Evolutionary conservation across 2,113 vertebrate genomes (phyloP).

Genomic region (Halichoerus grypus): DNA sequence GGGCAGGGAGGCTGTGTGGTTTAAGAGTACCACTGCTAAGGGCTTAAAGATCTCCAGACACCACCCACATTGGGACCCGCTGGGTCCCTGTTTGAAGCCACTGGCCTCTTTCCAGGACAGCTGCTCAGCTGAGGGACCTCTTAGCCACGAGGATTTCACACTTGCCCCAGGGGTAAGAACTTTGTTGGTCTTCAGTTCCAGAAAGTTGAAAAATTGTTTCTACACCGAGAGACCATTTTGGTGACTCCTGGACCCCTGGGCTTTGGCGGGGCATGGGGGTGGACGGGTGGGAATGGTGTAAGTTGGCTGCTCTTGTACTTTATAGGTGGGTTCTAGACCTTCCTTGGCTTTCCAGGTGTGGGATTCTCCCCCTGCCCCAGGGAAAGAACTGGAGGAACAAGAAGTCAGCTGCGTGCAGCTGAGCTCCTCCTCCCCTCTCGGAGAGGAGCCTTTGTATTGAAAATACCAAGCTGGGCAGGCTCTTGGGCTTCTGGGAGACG

Average conservation of each 20-base stretch:
- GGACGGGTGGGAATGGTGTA: background rate
- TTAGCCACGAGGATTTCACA: conserved; percentile 66
- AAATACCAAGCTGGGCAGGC: background rate
- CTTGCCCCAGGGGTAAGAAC: conserved; percentile 47
- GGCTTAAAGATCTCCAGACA: background rate
- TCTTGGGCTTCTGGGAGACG: background rate
- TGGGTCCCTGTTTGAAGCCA: conserved; percentile 84
- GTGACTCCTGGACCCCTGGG: background rate
- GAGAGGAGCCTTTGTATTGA: background rate
- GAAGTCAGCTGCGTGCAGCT: background rate
- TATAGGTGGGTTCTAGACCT: background rate
- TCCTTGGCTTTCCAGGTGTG: background rate
- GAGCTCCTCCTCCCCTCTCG: background rate
- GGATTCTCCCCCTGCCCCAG: background rate
- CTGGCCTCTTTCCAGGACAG: conserved; percentile 61
- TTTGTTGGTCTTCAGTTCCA: background rate
- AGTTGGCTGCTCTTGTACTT: background rate
- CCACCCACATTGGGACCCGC: conserved; percentile 68
- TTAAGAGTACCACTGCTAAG: background rate
- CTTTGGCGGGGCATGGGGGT: background rate
- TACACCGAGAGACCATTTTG: conserved; percentile 15
- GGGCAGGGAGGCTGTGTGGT: background rate
- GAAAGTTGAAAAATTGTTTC: background rate
- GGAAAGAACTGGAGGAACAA: background rate
- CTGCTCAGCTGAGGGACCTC: conserved; percentile 73